Evolutionary conservation across 2,797 vertebrate genomes (phyloP), one percentile per base, ranked within the genome.

Genomic region (Dicrostonyx torquatus): DNA sequence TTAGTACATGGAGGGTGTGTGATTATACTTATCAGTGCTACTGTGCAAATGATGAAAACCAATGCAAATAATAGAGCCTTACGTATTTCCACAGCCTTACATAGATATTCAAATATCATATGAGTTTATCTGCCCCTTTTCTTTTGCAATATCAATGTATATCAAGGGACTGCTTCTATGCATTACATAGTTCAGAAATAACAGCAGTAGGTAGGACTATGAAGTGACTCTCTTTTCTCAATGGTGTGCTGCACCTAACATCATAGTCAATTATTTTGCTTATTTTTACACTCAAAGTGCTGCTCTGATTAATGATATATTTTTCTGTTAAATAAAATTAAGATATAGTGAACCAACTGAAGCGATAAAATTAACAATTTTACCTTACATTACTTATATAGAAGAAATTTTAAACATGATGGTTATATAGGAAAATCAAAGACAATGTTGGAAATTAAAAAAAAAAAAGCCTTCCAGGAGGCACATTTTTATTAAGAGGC

Each of bases 101-200:
- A 86, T 40, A 91, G 55, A 22, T 73, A 90, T 92, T 78, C 34
- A 78, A 93, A 72, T 89, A 87, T 48, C 24, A 79, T 29, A 29
- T 2, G 92, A 1, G 37, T 92, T 92, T 96, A 93, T 87, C 48
- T 34, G 1, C 3, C 9, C 84, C 34, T 68, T 90, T 95, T 68
- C 17, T 89, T 86, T 86, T 78, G 11, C 50, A 92, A 43, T 91
- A 83, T 70, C 15, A 91, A 94, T 10, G 86, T 37, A 18, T 79
- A 93, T 89, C 77, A 90, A 95, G 91, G 15, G 11, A 89, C 45
- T 92, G 10, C 70, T 94, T 80, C 83, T 20, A 91, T 86, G 5
- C 29, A 60, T 94, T 88, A 92, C 89, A 68, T 70, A 91, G 90
- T 78, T 78, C 17, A 66, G 18, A 95, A 96, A 89, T 40, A 79